A percentile compares a stretch with the other conserved stretches of the same genome.
phyloP scores from a whole-genome alignment of 2,888 invertebrate genomes.

The Rotaria macrura region DNA sequence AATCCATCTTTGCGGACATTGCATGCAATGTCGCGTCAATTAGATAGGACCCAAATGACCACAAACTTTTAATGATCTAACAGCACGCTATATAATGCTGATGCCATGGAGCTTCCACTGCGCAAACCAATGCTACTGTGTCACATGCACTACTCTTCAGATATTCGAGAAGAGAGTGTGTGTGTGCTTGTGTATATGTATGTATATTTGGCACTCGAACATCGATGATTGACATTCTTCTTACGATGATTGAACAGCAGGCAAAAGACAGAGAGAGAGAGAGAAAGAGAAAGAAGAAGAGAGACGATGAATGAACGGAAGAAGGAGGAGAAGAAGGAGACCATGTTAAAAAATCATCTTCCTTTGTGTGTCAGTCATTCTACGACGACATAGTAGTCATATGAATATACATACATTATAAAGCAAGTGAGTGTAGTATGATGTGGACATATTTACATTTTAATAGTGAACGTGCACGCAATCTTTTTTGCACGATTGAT shows the following conservation, averaged over 20 bases:
- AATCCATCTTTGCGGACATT: background rate
- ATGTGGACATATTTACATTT: constrained; percentile 10
- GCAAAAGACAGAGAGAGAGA: background rate
- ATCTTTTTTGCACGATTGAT: background rate
- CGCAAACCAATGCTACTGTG: background rate
- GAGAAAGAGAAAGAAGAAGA: background rate
- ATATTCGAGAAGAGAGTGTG: background rate
- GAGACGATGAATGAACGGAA: background rate
- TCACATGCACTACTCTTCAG: background rate
- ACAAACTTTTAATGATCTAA: constrained; percentile 8
- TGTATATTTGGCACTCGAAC: background rate
- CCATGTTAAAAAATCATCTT: constrained; percentile 12
- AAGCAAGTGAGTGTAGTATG: background rate
- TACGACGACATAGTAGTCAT: background rate
- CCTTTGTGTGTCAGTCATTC: constrained; percentile 6
- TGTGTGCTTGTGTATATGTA: background rate
- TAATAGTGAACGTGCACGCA: constrained; percentile 14
- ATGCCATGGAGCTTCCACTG: background rate
- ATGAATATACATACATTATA: constrained; percentile 6
- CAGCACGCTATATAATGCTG: background rate
- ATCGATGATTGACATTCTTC: background rate
- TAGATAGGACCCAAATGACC: background rate
- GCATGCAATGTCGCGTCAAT: background rate
- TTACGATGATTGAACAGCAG: background rate
- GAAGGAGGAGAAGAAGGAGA: background rate